A percentile compares a stretch with the other conserved stretches of the same genome.
phyloP scores from a whole-genome alignment of 2,113 vertebrate genomes.

The Rafetus swinhoei region DNA sequence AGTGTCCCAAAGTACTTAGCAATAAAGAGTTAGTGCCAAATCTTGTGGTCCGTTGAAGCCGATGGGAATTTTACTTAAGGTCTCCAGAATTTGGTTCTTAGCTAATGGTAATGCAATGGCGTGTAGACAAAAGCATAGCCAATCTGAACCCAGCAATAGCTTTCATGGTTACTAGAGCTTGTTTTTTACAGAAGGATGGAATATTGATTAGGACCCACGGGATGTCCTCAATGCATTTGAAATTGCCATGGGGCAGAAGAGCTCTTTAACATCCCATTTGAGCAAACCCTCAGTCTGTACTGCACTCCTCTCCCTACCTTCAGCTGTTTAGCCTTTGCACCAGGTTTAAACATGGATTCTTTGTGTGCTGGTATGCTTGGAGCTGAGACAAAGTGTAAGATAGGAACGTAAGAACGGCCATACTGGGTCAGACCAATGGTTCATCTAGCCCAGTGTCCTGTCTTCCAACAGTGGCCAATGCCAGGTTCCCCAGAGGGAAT shows the following conservation, averaged over 20 bases:
- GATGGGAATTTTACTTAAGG: not conserved
- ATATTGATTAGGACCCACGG: not conserved
- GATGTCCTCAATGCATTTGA: not conserved
- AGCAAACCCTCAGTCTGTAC: not conserved
- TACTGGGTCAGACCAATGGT: too few species aligned
- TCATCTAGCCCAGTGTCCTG: too few species aligned
- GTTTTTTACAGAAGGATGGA: accelerated
- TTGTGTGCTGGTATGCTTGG: not conserved
- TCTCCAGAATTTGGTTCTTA: not conserved
- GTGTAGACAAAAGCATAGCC: not conserved
- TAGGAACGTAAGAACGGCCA: too few species aligned
- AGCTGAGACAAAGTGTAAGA: not conserved
- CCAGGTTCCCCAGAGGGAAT: too few species aligned
- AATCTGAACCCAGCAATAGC: not conserved
- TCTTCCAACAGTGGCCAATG: too few species aligned
- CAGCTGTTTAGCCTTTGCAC: not conserved
- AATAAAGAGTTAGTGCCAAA: not conserved
- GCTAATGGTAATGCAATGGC: not conserved
- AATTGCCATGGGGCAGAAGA: not conserved
- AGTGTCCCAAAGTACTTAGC: constrained; percentile 59
- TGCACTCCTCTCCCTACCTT: not conserved
- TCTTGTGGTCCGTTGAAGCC: not conserved
- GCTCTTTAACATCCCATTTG: not conserved
- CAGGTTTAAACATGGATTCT: constrained; percentile 4
- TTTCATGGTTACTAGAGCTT: not conserved